Conservation (phyloP, 2,797 vertebrate species). For the Silurus aristotelis region DNA sequence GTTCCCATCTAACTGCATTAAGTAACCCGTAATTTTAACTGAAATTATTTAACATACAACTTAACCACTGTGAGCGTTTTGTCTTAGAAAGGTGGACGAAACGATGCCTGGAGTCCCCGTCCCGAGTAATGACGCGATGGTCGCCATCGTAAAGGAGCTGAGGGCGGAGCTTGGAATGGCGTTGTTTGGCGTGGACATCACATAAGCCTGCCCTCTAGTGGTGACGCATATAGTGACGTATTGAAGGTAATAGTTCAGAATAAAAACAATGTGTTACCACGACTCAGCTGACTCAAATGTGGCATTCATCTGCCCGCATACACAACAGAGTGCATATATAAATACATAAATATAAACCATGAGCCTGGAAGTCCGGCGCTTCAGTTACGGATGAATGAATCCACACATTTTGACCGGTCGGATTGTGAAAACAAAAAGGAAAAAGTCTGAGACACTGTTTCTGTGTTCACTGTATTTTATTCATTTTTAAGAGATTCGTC, state of each 20-base stretch:
- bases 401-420: not conserved
- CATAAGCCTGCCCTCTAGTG: slow-evolving; percentile 33
- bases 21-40: not conserved
- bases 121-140: slow-evolving; percentile 66
- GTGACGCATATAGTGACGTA: too few relatives aligned
- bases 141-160: slow-evolving; percentile 69
- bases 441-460: not conserved
- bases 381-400: not conserved
- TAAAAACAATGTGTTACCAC: too few relatives aligned
- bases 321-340: too few relatives aligned
- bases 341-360: too few relatives aligned
- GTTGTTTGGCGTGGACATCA: slow-evolving; percentile 78
- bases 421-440: not conserved
- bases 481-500: slow-evolving; percentile 2
- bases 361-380: not conserved
- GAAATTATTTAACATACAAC: too few relatives aligned
- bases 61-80: not conserved
- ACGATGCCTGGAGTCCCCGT: slow-evolving; percentile 59
- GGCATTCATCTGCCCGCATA: too few relatives aligned
- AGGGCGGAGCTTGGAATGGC: slow-evolving; percentile 70
- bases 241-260: too few relatives aligned
- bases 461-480: slow-evolving; percentile 12
- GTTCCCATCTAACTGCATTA: slow-evolving; percentile 64
- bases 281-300: too few relatives aligned
- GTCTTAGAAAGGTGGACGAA: slow-evolving; percentile 66